Evolutionary conservation across 1,140 invertebrate species (phyloP), one percentile per base, ranked within the genome.

Genomic region (Halesus radiatus): DNA sequence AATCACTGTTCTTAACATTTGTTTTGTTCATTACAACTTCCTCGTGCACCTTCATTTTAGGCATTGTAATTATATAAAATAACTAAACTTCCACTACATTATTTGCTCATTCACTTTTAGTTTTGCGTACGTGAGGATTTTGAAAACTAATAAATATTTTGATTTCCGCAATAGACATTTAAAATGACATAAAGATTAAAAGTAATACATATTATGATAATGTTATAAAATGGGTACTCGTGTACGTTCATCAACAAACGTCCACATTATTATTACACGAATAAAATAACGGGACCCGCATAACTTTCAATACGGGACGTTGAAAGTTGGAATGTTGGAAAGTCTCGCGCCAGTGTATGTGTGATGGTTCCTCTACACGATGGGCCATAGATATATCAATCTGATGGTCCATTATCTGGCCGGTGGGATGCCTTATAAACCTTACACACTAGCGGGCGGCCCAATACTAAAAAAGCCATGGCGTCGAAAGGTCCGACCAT

Each of bases 281-380:
- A 50, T 18, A 56, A 74, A 54, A 76, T 76, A 76, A 76, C 74
- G 74, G 74, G 56, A 76, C 74, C 20, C 74, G 74, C 54, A 76
- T 76, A 76, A 76, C 74, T 76, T 64, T 75, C 54, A 58, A 20
- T 58, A 58, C 54, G n/a, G 32, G 6, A 32, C 4, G 4, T 32
- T 3, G 32, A 32, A 32, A 6, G 32, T 32, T 32, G 32, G 32
- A 58, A 58, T 1, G 6, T n/a, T 58, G n/a, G 54, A 8, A 18
- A 58, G 54, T 58, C 54, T 54, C 54, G 54, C 54, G 54, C 54
- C 54, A n/a, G n/a, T n/a, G n/a, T n/a, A n/a, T n/a, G n/a, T n/a
- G n/a, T n/a, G n/a, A n/a, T n/a, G n/a, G n/a, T n/a, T n/a, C n/a
- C n/a, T n/a, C n/a, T n/a, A n/a, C n/a, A n/a, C n/a, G n/a, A n/a